Conservation (phyloP, 1,140 invertebrate species). For the Megalopta genalis region DNA sequence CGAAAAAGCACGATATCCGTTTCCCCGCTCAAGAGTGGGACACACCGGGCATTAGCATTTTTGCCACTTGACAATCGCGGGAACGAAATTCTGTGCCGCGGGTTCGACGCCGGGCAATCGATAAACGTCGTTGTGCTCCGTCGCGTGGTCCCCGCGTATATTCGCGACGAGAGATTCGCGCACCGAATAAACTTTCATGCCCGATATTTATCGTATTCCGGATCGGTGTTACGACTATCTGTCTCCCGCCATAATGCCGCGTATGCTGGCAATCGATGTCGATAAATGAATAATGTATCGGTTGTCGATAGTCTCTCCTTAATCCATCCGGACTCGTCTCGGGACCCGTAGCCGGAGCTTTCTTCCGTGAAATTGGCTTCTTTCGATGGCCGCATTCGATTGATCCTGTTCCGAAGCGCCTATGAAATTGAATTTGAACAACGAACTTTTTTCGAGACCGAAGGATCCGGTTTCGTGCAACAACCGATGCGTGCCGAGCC, state of each 20-base stretch:
- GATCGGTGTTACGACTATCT: background rate
- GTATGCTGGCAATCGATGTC: background rate
- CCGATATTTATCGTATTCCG: constrained; percentile 13
- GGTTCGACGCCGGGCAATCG: constrained; percentile 18
- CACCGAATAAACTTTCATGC: constrained; percentile 14
- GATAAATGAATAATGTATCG: constrained; percentile 36
- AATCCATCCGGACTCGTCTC: background rate
- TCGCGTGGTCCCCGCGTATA: too few species aligned
- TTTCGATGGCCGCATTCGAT: background rate
- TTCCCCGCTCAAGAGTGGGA: background rate
- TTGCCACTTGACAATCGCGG: constrained; percentile 12
- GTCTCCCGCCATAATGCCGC: background rate
- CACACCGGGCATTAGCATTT: constrained; percentile 1
- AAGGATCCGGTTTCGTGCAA: too few species aligned
- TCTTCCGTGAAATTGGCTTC: constrained; percentile 4
- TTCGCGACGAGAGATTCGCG: too few species aligned
- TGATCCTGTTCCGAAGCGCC: background rate
- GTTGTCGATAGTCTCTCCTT: background rate
- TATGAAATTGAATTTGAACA: background rate
- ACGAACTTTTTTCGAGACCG: background rate
- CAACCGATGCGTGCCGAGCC: too few species aligned
- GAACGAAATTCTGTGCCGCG: background rate
- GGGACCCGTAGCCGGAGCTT: background rate
- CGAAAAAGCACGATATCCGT: constrained; percentile 14
- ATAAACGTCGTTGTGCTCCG: constrained; percentile 30